A percentile compares a stretch with the other conserved stretches of the same genome.
Conservation (phyloP, 2,113 vertebrate species). For the Apeltes quadracus region DNA sequence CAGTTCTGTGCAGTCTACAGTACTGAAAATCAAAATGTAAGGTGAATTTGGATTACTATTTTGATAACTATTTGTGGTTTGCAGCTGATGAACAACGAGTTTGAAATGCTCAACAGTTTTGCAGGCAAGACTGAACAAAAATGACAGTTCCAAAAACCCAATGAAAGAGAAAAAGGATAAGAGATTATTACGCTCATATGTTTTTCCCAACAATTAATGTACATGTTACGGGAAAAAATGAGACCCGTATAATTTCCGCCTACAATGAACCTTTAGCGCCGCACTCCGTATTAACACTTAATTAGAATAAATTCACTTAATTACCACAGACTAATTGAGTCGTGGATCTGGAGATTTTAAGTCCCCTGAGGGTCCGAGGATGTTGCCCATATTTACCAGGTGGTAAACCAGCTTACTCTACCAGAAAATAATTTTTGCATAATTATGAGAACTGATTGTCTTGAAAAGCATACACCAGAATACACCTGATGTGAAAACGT, state of each 20-base stretch:
- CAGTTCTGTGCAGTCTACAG: background rate
- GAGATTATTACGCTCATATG: background rate
- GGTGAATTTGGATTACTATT: background rate
- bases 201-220: background rate
- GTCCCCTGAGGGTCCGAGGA: background rate
- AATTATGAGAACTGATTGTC: conserved; percentile 19
- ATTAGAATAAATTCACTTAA: background rate
- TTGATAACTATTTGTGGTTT: background rate
- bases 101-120: background rate
- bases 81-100: background rate
- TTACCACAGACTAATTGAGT: conserved; percentile 7
- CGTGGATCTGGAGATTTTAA: background rate
- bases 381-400: background rate
- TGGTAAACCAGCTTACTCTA: background rate
- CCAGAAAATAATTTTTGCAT: conserved; percentile 18
- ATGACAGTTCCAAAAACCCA: background rate
- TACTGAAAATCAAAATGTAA: background rate
- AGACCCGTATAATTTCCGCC: background rate
- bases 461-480: background rate
- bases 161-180: background rate
- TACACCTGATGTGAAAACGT: background rate
- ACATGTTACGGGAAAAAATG: background rate
- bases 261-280: background rate
- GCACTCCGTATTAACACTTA: background rate
- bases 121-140: background rate